phyloP scores from a whole-genome alignment of 2,888 invertebrate genomes.

The Polylopha cassiicola region DNA sequence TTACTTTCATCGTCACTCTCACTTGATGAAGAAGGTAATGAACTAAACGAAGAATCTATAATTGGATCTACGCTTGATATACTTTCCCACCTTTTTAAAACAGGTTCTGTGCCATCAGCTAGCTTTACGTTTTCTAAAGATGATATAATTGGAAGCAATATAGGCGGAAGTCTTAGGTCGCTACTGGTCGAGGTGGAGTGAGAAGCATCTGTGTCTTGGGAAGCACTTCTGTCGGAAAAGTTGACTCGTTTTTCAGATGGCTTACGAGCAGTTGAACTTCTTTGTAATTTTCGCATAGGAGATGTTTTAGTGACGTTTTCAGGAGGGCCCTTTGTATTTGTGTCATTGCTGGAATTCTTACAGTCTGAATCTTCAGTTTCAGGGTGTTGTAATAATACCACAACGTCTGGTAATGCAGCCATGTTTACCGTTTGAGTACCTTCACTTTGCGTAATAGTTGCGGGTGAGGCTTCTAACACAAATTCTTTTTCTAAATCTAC shows the following conservation, averaged over 20 bases:
- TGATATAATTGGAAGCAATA: constrained; percentile 82
- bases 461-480: constrained; percentile 40
- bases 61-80: constrained; percentile 84
- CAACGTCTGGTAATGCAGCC: constrained; percentile 49
- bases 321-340: constrained; percentile 35
- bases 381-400: constrained; percentile 45
- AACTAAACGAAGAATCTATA: constrained; percentile 81
- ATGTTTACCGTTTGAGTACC: constrained; percentile 45
- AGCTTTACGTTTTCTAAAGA: constrained; percentile 76
- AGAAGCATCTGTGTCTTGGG: constrained; percentile 79
- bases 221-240: constrained; percentile 74
- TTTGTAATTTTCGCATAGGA: constrained; percentile 52
- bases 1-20: constrained; percentile 67
- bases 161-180: constrained; percentile 83
- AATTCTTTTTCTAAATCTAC: constrained; percentile 53
- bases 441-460: constrained; percentile 35
- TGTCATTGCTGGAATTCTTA: constrained; percentile 47
- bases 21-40: constrained; percentile 71
- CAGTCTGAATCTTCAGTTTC: constrained; percentile 54
- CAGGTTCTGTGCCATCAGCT: constrained; percentile 55
- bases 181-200: constrained; percentile 78
- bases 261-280: constrained; percentile 67
- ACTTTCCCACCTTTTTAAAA: constrained; percentile 77
- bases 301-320: constrained; percentile 40
- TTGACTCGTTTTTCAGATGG: constrained; percentile 69